A percentile compares a stretch with the other conserved stretches of the same genome.
phyloP scores from a whole-genome alignment of 30 jellyfish, hydroid and myxozoan species.

The Catostylus mosaicus region DNA sequence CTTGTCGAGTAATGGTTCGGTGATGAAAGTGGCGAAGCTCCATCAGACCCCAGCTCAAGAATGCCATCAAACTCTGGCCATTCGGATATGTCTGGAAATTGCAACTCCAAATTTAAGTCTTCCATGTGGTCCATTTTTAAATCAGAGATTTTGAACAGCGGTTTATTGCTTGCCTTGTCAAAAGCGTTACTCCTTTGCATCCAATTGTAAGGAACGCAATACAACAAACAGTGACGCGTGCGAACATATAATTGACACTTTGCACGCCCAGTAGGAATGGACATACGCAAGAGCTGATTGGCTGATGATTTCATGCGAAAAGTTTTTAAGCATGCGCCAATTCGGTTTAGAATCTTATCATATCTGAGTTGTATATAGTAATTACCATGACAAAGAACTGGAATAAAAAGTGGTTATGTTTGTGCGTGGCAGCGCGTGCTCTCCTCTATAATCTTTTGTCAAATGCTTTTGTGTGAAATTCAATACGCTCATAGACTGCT shows the following conservation, averaged over 20 bases:
- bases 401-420: slow-evolving; percentile 50
- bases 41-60: slow-evolving; percentile 70
- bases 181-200: slow-evolving; percentile 63
- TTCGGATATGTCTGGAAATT: slow-evolving; percentile 74
- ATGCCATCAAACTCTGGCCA: slow-evolving; percentile 71
- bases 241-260: slow-evolving; percentile 71
- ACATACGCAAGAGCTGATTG: slow-evolving; percentile 38
- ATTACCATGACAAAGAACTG: slow-evolving; percentile 53
- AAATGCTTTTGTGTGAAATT: slow-evolving; percentile 61
- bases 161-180: slow-evolving; percentile 26
- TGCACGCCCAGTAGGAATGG: slow-evolving; percentile 71
- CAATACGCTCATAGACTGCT: slow-evolving; percentile 51
- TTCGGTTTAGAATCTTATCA: slow-evolving; percentile 44
- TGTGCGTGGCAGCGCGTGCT: slow-evolving; percentile 81
- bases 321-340: slow-evolving; percentile 79
- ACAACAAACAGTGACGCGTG: slow-evolving; percentile 85
- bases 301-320: slow-evolving; percentile 64
- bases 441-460: slow-evolving; percentile 25
- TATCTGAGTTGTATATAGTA: slow-evolving; percentile 43
- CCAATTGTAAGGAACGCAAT: slow-evolving; percentile 62
- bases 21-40: slow-evolving; percentile 60
- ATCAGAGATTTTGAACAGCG: slow-evolving; percentile 62
- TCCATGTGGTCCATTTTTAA: slow-evolving; percentile 60
- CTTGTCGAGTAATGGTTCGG: slow-evolving; percentile 66
- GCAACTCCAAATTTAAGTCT: slow-evolving; percentile 61